These are phyloP conservation scores for Uropsilus gracilis DNA, from an alignment of 2,113 vertebrate species.

Conservation along the genomic window DNA sequence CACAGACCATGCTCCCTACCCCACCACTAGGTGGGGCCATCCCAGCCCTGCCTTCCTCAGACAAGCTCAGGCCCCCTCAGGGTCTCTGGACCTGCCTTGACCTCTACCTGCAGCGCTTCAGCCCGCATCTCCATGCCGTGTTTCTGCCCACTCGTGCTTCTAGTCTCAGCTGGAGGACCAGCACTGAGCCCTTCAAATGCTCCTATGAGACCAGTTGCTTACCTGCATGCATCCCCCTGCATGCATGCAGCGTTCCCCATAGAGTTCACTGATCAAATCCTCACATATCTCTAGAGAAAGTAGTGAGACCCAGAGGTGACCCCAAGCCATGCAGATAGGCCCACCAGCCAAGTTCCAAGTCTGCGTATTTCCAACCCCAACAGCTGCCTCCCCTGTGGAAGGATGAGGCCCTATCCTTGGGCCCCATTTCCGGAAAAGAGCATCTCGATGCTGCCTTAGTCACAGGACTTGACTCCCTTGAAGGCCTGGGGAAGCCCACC, in stretches of 20 bases:
- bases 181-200: neutral
- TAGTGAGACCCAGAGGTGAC: neutral
- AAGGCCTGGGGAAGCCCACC: no score
- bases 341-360: neutral
- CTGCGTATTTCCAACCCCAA: neutral
- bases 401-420: neutral
- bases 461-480: neutral
- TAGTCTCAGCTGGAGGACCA: neutral
- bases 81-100: neutral
- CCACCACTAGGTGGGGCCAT: neutral
- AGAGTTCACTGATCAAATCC: fast-evolving
- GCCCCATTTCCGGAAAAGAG: fast-evolving
- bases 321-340: neutral
- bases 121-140: neutral
- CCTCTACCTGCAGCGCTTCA: neutral
- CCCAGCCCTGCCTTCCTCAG: neutral
- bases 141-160: neutral
- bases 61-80: neutral
- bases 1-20: fast-evolving
- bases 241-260: neutral
- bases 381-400: neutral
- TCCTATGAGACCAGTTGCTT: neutral
- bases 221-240: neutral
- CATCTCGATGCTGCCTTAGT: neutral
- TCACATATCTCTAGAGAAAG: neutral